Percentiles rank a stretch among this genome's conserved stretches.
phyloP scores from a whole-genome alignment of 92 coral and sea anemone genomes.

The Parazoanthus atlanticus region DNA sequence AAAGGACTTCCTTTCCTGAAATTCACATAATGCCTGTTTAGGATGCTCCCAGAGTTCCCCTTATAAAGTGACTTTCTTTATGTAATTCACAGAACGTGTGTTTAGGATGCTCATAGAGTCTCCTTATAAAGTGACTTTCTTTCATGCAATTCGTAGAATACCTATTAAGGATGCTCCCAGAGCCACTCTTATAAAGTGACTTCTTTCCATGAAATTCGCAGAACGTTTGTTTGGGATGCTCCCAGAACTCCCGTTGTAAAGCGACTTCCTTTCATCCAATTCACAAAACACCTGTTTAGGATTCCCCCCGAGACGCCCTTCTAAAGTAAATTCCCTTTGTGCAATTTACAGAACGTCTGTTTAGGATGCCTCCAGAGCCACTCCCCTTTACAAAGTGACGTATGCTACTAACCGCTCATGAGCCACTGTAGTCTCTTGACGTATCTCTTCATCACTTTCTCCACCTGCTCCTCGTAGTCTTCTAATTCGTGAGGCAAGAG shows the following conservation, averaged over 20 bases:
- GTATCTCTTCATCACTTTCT: conserved; percentile 92
- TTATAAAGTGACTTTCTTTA: too few species aligned
- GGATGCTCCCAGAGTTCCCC: too few species aligned
- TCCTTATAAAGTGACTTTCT: neutral
- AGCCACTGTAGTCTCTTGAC: conserved; percentile 98
- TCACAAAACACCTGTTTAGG: too few species aligned
- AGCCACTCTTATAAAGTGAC: too few species aligned
- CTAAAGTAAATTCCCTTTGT: neutral
- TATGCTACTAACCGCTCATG: conserved; percentile 80
- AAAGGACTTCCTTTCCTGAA: too few species aligned
- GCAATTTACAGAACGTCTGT: neutral
- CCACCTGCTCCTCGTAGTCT: conserved; percentile 96
- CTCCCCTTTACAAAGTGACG: neutral
- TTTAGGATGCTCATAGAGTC: neutral
- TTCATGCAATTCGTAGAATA: too few species aligned
- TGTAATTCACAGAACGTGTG: neutral
- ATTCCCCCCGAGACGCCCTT: too few species aligned
- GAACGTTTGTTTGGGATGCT: too few species aligned
- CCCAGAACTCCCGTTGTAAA: neutral
- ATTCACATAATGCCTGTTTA: too few species aligned
- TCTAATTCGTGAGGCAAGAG: conserved; percentile 89
- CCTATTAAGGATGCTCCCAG: too few species aligned
- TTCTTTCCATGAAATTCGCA: too few species aligned
- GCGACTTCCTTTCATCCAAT: neutral
- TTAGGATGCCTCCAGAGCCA: neutral